phyloP scores from a whole-genome alignment of 2,797 vertebrate species.

The Silurus lanzhouensis region DNA sequence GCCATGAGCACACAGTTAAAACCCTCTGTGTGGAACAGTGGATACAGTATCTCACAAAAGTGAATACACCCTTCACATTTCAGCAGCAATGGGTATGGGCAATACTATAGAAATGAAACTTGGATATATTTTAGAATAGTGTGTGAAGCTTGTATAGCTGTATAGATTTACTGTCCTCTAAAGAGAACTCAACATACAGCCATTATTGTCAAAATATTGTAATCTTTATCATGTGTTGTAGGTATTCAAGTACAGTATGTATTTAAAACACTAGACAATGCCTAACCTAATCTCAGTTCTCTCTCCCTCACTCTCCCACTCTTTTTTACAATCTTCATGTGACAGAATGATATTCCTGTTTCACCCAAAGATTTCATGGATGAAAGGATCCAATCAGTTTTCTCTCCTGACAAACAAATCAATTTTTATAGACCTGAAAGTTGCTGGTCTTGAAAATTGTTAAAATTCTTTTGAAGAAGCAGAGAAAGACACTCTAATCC shows the following conservation, averaged over 20 bases:
- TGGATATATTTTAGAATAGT: too few relatives aligned
- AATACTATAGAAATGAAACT: too few relatives aligned
- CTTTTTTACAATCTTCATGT: conserved; percentile 54
- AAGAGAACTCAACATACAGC: too few relatives aligned
- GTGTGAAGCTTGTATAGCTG: too few relatives aligned
- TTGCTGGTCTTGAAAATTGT: conserved; percentile 82
- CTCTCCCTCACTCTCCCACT: conserved; percentile 40
- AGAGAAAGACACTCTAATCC: conserved; percentile 56
- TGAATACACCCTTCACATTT: too few relatives aligned
- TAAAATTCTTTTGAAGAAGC: conserved; percentile 72
- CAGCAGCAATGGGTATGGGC: too few relatives aligned
- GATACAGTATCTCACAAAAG: too few relatives aligned
- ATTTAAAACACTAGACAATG: conserved; percentile 66
- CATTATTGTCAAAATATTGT: neutral
- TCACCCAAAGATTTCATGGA: conserved; percentile 77
- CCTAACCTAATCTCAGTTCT: conserved; percentile 70
- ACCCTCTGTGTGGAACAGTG: too few relatives aligned
- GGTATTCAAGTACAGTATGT: conserved; percentile 40
- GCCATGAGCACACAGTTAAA: too few relatives aligned
- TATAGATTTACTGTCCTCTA: too few relatives aligned
- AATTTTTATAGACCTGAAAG: conserved; percentile 83
- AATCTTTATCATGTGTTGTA: conserved; percentile 39
- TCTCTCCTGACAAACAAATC: conserved; percentile 81
- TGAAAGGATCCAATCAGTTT: conserved; percentile 74
- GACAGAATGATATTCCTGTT: conserved; percentile 81